These are phyloP conservation scores for Pseudomyrmex gracilis DNA, from an alignment of 1,140 invertebrate genomes.

Conservation along the genomic window DNA sequence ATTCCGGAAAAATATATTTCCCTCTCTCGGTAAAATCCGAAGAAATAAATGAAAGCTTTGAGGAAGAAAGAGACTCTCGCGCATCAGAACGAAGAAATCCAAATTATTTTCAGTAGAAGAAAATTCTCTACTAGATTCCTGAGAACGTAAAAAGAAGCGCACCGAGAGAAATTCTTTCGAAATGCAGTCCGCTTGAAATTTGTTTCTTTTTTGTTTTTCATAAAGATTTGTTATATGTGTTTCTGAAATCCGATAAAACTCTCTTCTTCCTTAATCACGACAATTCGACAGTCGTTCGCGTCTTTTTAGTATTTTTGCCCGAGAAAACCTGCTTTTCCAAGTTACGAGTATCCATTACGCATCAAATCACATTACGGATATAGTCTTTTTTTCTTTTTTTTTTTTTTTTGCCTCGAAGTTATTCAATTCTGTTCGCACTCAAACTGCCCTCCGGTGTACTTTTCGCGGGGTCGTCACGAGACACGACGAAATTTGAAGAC, in stretches of 20 bases:
- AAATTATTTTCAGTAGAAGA: background rate
- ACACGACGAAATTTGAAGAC: conserved; percentile 16
- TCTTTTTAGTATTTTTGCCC: background rate
- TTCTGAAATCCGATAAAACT: too few species aligned
- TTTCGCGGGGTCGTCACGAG: background rate
- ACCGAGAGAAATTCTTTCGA: background rate
- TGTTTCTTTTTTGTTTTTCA: too few species aligned
- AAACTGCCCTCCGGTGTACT: conserved; percentile 9
- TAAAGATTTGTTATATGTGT: too few species aligned
- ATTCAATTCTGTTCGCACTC: conserved; percentile 27
- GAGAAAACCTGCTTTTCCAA: background rate
- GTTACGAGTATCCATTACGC: background rate
- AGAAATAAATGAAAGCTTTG: conserved; percentile 11
- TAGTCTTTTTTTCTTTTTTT: conserved; percentile 11
- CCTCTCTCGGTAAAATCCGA: too few species aligned
- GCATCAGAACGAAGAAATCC: background rate
- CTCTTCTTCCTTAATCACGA: too few species aligned
- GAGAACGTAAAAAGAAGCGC: background rate
- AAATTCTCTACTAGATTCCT: background rate
- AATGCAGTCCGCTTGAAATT: background rate
- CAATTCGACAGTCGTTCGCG: background rate
- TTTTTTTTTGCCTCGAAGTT: conserved; percentile 5
- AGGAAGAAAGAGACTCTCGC: background rate
- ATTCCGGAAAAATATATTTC: background rate
- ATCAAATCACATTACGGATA: conserved; percentile 26